A percentile compares a stretch with the other conserved stretches of the same genome.
phyloP scores from a whole-genome alignment of 2,888 invertebrate species.

The Orthosia incerta region DNA sequence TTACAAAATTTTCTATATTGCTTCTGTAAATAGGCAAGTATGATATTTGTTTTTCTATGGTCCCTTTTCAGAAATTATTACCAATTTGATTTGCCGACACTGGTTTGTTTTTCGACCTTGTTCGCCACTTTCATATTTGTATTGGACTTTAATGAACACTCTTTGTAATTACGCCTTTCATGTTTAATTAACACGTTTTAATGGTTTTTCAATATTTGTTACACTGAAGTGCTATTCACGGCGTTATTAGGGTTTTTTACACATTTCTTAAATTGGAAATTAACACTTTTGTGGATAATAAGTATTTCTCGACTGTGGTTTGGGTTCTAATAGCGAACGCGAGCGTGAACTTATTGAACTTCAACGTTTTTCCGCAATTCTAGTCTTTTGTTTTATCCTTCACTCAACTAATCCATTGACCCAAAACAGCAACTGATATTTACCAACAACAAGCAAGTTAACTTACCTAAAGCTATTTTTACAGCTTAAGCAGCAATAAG shows the following conservation, averaged over 20 bases:
- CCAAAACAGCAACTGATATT: slow-evolving; percentile 7
- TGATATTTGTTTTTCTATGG: slow-evolving; percentile 28
- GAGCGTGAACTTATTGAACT: not conserved
- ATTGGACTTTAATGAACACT: slow-evolving; percentile 49
- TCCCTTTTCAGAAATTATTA: slow-evolving; percentile 39
- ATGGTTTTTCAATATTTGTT: slow-evolving; percentile 62
- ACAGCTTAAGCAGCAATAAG: slow-evolving; percentile 8
- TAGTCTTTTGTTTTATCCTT: not conserved
- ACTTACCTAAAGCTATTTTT: slow-evolving; percentile 32
- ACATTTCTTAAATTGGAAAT: slow-evolving; percentile 39
- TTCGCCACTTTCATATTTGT: slow-evolving; percentile 35
- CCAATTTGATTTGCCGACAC: slow-evolving; percentile 37
- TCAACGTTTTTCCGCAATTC: too few species aligned
- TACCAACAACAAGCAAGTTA: slow-evolving; percentile 25
- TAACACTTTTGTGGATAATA: slow-evolving; percentile 25
- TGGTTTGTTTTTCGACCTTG: slow-evolving; percentile 34
- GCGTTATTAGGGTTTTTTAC: slow-evolving; percentile 30
- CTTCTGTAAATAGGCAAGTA: slow-evolving; percentile 47
- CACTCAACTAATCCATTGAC: not conserved
- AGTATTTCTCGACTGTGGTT: not conserved
- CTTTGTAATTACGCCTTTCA: slow-evolving; percentile 53
- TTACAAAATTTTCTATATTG: slow-evolving; percentile 59
- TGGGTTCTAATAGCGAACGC: not conserved
- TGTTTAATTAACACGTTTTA: slow-evolving; percentile 53
- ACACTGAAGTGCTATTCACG: slow-evolving; percentile 42